A percentile compares a stretch with the other conserved stretches of the same genome.
These are phyloP conservation scores for Calypte anna DNA, from an alignment of 2,113 vertebrate species.

Conservation along the genomic window DNA sequence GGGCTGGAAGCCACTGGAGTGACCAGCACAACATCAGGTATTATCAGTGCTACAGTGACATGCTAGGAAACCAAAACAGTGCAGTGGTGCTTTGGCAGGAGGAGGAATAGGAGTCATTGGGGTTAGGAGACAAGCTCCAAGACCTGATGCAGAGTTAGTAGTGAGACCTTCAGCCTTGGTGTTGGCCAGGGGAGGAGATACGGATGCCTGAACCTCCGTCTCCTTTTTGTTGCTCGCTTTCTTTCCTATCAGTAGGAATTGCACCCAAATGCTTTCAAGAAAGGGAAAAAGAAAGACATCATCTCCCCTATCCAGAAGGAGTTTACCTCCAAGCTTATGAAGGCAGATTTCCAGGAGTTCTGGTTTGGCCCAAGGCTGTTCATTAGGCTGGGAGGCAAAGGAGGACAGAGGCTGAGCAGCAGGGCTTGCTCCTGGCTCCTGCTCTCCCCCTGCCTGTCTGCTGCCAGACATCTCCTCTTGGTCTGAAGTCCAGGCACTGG, in stretches of 20 bases:
- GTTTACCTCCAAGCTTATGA: rapidly evolving
- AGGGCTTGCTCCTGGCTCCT: background rate
- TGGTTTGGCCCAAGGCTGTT: rapidly evolving
- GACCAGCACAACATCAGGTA: constrained; percentile 45
- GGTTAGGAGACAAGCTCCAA: background rate
- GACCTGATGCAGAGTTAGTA: background rate
- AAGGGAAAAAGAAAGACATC: rapidly evolving
- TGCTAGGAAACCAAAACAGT: background rate
- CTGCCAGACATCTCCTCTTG: rapidly evolving
- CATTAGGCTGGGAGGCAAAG: rapidly evolving
- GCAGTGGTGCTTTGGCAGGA: rapidly evolving
- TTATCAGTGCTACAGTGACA: background rate
- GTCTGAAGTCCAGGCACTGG: background rate
- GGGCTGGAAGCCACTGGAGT: background rate
- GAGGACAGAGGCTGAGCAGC: background rate
- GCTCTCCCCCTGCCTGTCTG: background rate
- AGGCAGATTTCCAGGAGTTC: background rate
- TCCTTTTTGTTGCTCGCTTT: background rate
- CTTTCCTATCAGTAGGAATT: background rate
- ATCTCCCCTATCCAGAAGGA: background rate
- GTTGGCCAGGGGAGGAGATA: background rate
- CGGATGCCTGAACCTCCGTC: background rate
- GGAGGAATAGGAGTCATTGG: background rate
- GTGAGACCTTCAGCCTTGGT: background rate
- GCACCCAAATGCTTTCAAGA: background rate